A percentile compares a stretch with the other conserved stretches of the same genome.
phyloP scores from a whole-genome alignment of 2,888 invertebrate species.

The Melanostoma scalare region DNA sequence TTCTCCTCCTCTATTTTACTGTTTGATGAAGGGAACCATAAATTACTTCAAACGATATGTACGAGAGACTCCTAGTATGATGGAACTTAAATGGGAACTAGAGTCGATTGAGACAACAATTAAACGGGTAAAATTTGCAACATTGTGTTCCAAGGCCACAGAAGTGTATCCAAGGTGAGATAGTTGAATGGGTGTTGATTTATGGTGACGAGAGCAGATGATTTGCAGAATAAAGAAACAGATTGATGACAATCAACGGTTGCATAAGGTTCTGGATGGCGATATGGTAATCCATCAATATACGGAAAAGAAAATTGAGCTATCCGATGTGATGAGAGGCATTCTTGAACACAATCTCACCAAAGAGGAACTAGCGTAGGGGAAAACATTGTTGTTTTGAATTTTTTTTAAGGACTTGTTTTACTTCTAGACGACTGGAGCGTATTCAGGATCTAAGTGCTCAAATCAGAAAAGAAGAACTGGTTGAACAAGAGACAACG shows the following conservation, averaged over 20 bases:
- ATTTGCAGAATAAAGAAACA: constrained; percentile 78
- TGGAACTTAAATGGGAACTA: constrained; percentile 77
- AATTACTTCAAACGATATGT: constrained; percentile 78
- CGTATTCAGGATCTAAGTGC: constrained; percentile 76
- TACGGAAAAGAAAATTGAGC: constrained; percentile 76
- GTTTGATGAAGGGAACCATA: constrained; percentile 69
- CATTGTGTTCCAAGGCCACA: constrained; percentile 78
- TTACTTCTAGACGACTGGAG: constrained; percentile 75
- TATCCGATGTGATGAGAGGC: constrained; percentile 77
- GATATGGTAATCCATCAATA: constrained; percentile 77
- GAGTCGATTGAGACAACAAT: constrained; percentile 79
- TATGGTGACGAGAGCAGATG: background rate
- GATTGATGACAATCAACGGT: constrained; percentile 78
- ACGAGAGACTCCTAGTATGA: constrained; percentile 81
- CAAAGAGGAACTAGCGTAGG: constrained; percentile 79
- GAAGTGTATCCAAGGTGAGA: constrained; percentile 80
- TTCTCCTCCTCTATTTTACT: background rate
- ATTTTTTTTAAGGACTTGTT: background rate
- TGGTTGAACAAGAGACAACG: constrained; percentile 72
- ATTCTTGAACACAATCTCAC: constrained; percentile 78
- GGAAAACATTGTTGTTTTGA: background rate
- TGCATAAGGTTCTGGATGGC: constrained; percentile 77
- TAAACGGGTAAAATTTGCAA: constrained; percentile 79
- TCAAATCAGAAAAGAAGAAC: constrained; percentile 70
- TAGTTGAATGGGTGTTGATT: constrained; percentile 2